These are phyloP conservation scores for Pseudomugil tenellus DNA, from an alignment of 2,797 vertebrate species.

Conservation along the genomic window DNA sequence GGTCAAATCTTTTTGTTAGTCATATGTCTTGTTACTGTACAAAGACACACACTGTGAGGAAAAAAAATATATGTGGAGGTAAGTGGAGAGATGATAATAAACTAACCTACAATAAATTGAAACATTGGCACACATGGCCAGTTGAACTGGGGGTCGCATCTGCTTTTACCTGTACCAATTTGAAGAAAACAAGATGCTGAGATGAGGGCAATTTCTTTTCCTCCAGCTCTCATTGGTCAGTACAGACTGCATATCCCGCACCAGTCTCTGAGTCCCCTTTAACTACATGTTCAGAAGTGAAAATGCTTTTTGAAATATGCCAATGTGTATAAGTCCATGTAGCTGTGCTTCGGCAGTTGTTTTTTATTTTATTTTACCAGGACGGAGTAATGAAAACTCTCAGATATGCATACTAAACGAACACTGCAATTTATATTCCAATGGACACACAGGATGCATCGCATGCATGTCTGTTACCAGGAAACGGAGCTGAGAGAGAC, in stretches of 20 bases:
- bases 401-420: constrained; percentile 56
- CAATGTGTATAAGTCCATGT: constrained; percentile 12
- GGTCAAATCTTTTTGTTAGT: constrained; percentile 11
- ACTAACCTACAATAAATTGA: constrained; percentile 53
- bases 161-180: constrained; percentile 73
- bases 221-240: constrained; percentile 46
- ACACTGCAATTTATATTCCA: constrained; percentile 62
- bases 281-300: constrained; percentile 17
- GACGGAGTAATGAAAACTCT: constrained; percentile 41
- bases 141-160: constrained; percentile 59
- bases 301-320: constrained; percentile 40
- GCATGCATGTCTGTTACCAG: constrained; percentile 59
- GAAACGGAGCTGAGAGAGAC: constrained; percentile 41
- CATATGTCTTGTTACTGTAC: background rate
- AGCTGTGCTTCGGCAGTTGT: constrained; percentile 27
- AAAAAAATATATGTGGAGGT: background rate
- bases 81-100: constrained; percentile 36
- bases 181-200: constrained; percentile 71
- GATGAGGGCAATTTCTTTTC: constrained; percentile 72
- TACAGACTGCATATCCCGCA: constrained; percentile 30
- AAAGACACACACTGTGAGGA: constrained; percentile 6
- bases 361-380: constrained; percentile 4
- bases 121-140: constrained; percentile 45
- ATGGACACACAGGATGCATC: constrained; percentile 38
- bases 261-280: constrained; percentile 1